These are phyloP conservation scores for Sebastes hubbsi DNA, from an alignment of 2,797 vertebrate species.

Conservation along the genomic window DNA sequence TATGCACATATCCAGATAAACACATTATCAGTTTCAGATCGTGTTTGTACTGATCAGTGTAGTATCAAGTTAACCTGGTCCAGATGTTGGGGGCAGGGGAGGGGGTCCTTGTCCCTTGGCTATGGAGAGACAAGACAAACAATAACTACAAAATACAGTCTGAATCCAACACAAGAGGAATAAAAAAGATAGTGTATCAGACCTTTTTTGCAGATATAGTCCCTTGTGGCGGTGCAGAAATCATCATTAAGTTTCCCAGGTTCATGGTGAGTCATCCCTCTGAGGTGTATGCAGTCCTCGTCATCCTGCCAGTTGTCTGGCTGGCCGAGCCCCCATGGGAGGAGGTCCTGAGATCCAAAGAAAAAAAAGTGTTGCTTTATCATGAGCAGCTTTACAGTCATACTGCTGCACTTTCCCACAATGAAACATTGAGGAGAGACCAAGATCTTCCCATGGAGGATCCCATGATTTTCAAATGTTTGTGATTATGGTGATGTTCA, in stretches of 20 bases:
- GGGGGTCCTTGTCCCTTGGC: conserved; percentile 81
- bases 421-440: background rate
- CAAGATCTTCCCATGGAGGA: background rate
- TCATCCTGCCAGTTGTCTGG: conserved; percentile 80
- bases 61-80: conserved; percentile 74
- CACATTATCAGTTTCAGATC: background rate
- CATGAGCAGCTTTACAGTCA: background rate
- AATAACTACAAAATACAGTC: background rate
- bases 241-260: conserved; percentile 78
- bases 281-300: conserved; percentile 80
- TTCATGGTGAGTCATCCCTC: conserved; percentile 39
- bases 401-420: background rate
- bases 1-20: background rate
- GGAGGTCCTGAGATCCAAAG: conserved; percentile 58
- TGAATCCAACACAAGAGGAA: background rate
- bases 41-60: background rate
- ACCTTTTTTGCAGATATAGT: conserved; percentile 85
- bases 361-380: background rate
- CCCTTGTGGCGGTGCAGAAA: conserved; percentile 61
- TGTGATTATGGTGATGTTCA: background rate
- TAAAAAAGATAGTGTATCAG: fast-evolving
- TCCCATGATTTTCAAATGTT: background rate
- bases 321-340: conserved; percentile 72
- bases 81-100: conserved; percentile 79
- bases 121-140: conserved; percentile 28